Evolutionary conservation across 1,140 invertebrate species (phyloP), one percentile per base, ranked within the genome.

Genomic region (Drosophila subobscura): DNA sequence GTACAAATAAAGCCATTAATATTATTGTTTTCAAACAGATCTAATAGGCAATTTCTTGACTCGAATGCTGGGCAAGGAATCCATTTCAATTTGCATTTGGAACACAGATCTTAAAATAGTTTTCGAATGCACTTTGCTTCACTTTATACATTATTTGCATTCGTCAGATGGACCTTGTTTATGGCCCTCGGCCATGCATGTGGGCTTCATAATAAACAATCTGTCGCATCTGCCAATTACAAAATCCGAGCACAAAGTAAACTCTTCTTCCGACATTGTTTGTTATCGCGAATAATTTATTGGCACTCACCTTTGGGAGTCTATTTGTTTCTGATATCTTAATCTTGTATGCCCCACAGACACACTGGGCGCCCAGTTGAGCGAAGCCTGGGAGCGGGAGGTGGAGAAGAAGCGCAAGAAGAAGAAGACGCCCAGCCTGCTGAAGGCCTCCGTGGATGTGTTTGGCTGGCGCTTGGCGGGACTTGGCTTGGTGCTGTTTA

Each of bases 301-400:
- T 25, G 22, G 16, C 37, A 14, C 40, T 40, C 41, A 50, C 22
- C 50, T 57, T 56, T 51, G 58, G 33, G 33, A 37, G 10, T 37
- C 33, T 37, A 37, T 12, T 37, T 20, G 16, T 37, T 37, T 8
- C 33, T 67, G 44, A 75, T 53, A 66, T 75, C 60, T 75, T 40
- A 59, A 66, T 66, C 27, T 58, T 20, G 2, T 23, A 14, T 29
- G 8, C 27, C 6, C 59, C 37, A 52, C 50, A 91, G 90, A 90
- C 66, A 50, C 22, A 25, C 59, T 91, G 45, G 90, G 90, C 59
- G 68, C 64, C 56, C 77, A 88, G 66, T 57, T 91, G 10, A 77
- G 72, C 66, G 71, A 54, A 22, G 90, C 90, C 37, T 91, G 90
- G 90, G 90, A 91, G 44, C 75, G 67, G 50, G 88, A 91, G 65